These are phyloP conservation scores for Magallana ariakensis DNA, from an alignment of 1,140 invertebrate genomes.

Conservation along the genomic window DNA sequence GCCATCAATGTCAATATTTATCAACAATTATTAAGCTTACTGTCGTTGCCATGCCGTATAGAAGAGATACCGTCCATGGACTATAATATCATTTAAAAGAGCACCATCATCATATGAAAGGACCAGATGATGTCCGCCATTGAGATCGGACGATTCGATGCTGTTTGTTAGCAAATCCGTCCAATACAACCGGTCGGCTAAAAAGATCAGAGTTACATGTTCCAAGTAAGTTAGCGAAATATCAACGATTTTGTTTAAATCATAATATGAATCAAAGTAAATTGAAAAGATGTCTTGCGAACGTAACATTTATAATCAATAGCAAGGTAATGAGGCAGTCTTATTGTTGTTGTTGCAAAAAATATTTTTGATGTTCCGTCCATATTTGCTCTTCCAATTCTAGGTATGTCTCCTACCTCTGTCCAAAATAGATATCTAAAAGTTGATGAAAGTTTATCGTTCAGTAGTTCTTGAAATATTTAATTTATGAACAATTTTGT, in stretches of 20 bases:
- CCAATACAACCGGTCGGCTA: conserved; percentile 31
- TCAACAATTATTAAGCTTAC: neutral
- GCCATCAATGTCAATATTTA: too few relatives aligned
- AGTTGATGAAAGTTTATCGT: too few relatives aligned
- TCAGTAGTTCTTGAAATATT: too few relatives aligned
- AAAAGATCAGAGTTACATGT: too few relatives aligned
- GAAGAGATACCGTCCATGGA: conserved; percentile 6
- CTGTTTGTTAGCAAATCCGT: conserved; percentile 1
- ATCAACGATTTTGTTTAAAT: neutral
- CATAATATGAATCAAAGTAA: too few relatives aligned
- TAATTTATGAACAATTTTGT: too few relatives aligned
- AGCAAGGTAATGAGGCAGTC: conserved; percentile 4
- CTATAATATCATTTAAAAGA: neutral
- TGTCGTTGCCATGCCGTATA: conserved; percentile 30
- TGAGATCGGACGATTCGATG: neutral
- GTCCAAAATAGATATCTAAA: conserved; percentile 25
- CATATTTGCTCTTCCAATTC: conserved; percentile 38
- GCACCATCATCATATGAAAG: neutral
- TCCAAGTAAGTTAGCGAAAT: neutral
- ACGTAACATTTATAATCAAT: conserved; percentile 15
- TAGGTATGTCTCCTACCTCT: neutral
- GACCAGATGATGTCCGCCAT: neutral
- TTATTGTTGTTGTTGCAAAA: neutral
- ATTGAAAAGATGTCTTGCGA: too few relatives aligned
- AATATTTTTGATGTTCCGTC: conserved; percentile 3